phyloP scores from a whole-genome alignment of 2,113 vertebrate species.

The Speoplatyrhinus poulsoni region DNA sequence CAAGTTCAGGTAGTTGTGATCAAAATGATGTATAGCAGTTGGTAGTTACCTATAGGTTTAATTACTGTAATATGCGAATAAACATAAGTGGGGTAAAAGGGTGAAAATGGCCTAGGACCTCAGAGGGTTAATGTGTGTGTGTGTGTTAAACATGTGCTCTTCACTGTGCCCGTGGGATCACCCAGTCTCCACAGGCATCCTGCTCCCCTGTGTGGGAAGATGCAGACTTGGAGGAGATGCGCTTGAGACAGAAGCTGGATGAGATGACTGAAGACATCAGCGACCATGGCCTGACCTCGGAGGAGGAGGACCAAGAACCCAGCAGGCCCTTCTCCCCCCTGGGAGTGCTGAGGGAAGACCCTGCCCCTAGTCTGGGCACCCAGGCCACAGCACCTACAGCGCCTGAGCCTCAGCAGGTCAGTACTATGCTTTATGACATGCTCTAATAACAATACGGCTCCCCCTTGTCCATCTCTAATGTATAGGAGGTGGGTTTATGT shows the following conservation, averaged over 20 bases:
- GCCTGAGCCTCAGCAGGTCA: slow-evolving; percentile 33
- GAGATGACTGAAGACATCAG: slow-evolving; percentile 84
- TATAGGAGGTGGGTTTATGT: too few relatives aligned
- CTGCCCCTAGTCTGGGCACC: slow-evolving; percentile 31
- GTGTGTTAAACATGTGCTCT: not conserved
- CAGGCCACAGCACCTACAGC: too few relatives aligned
- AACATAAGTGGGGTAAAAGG: too few relatives aligned
- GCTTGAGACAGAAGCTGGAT: slow-evolving; percentile 82
- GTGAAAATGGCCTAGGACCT: too few relatives aligned
- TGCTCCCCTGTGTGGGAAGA: slow-evolving; percentile 45
- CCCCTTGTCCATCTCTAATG: too few relatives aligned
- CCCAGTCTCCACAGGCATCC: slow-evolving; percentile 21
- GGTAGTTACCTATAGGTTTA: too few relatives aligned
- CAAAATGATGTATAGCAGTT: too few relatives aligned
- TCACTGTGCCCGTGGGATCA: not conserved
- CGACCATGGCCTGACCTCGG: slow-evolving; percentile 81
- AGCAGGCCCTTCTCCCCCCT: slow-evolving; percentile 29
- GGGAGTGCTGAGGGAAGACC: slow-evolving; percentile 19
- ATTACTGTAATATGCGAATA: too few relatives aligned
- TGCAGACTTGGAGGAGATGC: slow-evolving; percentile 77
- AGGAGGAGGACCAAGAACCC: slow-evolving; percentile 82
- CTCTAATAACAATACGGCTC: too few relatives aligned
- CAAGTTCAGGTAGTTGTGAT: too few relatives aligned
- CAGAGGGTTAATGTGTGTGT: too few relatives aligned
- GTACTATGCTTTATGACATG: too few relatives aligned